Percentiles rank a stretch among this genome's conserved stretches.
These are phyloP conservation scores for Himalopsyche kuldschensis DNA, from an alignment of 2,888 invertebrate species.

Conservation along the genomic window DNA sequence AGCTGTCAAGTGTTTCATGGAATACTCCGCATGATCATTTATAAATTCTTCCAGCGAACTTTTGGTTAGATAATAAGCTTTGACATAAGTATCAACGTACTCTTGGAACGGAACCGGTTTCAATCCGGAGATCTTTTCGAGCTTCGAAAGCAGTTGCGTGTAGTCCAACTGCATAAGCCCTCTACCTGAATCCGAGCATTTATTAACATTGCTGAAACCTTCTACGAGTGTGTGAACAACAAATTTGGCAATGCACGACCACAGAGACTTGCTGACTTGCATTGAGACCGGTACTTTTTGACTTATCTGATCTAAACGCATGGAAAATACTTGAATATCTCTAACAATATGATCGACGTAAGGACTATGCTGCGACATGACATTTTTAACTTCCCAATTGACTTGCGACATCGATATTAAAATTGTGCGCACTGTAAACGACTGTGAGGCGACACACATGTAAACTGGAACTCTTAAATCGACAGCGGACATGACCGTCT, in stretches of 20 bases:
- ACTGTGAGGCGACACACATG: conserved; percentile 79
- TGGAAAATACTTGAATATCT: conserved; percentile 76
- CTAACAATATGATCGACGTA: conserved; percentile 81
- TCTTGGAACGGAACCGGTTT: conserved; percentile 85
- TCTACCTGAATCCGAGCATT: conserved; percentile 94
- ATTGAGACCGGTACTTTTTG: conserved; percentile 70
- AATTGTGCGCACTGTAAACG: conserved; percentile 76
- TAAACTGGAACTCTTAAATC: conserved; percentile 86
- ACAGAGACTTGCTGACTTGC: conserved; percentile 71
- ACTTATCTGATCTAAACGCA: conserved; percentile 74
- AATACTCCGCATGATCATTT: conserved; percentile 83
- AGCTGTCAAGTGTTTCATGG: conserved; percentile 81
- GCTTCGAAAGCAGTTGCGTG: conserved; percentile 87
- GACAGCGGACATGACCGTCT: conserved; percentile 70
- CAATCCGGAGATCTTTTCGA: conserved; percentile 82
- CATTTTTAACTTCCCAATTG: conserved; percentile 93
- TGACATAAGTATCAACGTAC: conserved; percentile 92
- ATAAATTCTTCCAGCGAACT: conserved; percentile 88
- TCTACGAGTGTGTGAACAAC: conserved; percentile 89
- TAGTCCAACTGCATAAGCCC: conserved; percentile 98
- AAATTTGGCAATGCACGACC: conserved; percentile 86
- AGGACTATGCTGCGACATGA: conserved; percentile 89
- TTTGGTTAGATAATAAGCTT: conserved; percentile 93
- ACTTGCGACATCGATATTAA: conserved; percentile 88
- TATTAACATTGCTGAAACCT: conserved; percentile 88